These are phyloP conservation scores for Xerus rutilus DNA, from an alignment of 2,797 vertebrate genomes.

Conservation along the genomic window DNA sequence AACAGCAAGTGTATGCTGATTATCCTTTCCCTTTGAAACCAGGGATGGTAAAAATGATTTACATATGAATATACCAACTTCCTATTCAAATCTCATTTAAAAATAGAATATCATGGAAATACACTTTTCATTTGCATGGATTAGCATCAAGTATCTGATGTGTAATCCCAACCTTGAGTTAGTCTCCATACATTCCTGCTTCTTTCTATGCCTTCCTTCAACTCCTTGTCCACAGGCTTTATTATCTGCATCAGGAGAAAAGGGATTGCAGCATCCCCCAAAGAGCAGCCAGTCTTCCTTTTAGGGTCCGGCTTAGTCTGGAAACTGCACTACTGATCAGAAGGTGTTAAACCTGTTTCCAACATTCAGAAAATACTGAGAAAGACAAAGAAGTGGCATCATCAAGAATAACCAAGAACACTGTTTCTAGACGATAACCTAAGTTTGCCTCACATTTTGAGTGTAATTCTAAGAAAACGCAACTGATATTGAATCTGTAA, in stretches of 20 bases:
- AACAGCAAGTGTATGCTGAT: background rate
- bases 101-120: background rate
- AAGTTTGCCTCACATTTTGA: background rate
- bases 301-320: background rate
- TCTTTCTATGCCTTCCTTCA: background rate
- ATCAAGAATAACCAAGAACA: background rate
- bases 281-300: background rate
- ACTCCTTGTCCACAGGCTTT: background rate
- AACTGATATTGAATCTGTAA: background rate
- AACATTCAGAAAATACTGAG: background rate
- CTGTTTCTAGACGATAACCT: background rate
- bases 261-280: background rate
- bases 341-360: background rate
- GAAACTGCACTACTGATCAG: background rate
- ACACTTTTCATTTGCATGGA: background rate
- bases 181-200: background rate
- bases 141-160: background rate
- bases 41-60: background rate
- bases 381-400: background rate
- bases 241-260: background rate
- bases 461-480: background rate
- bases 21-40: constrained; percentile 23
- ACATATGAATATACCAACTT: background rate
- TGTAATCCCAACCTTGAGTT: background rate
- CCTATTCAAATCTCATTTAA: background rate